Conservation (phyloP, 1,140 invertebrate species). For the Diorhabda elongata region DNA sequence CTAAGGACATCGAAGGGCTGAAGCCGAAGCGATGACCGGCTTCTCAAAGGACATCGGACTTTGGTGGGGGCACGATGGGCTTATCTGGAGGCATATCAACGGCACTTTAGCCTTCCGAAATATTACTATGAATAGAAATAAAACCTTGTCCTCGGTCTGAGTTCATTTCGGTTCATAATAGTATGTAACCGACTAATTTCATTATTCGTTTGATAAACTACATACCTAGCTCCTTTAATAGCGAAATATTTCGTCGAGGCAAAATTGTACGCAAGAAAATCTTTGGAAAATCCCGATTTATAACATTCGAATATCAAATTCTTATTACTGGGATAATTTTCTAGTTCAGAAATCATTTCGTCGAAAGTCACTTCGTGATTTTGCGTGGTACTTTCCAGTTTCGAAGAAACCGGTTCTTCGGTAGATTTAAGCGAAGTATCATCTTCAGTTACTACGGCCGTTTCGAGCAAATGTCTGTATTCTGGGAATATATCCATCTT, state of each 20-base stretch:
- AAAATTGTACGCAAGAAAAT: slow-evolving; percentile 27
- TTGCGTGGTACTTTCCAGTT: background rate
- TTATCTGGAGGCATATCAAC: too few species aligned
- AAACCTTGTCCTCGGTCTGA: too few species aligned
- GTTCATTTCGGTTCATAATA: too few species aligned
- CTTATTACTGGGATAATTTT: slow-evolving; percentile 20
- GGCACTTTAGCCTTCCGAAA: too few species aligned
- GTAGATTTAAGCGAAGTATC: too few species aligned
- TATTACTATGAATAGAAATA: too few species aligned
- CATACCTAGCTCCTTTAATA: slow-evolving; percentile 24
- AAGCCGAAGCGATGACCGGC: too few species aligned
- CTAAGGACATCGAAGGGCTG: too few species aligned
- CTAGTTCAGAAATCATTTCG: slow-evolving; percentile 21
- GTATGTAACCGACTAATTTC: too few species aligned
- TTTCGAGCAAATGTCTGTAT: slow-evolving; percentile 26
- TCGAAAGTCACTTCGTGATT: slow-evolving; percentile 17
- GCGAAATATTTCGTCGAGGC: slow-evolving; percentile 23
- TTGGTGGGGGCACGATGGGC: too few species aligned
- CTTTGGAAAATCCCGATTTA: slow-evolving; percentile 6
- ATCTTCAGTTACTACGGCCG: background rate
- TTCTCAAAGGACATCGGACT: too few species aligned
- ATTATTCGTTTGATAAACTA: background rate
- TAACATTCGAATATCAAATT: slow-evolving; percentile 18
- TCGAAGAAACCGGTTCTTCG: too few species aligned
- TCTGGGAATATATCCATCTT: slow-evolving; percentile 27